These are phyloP conservation scores for Pinna nobilis DNA, from an alignment of 1,140 invertebrate species.

Conservation along the genomic window DNA sequence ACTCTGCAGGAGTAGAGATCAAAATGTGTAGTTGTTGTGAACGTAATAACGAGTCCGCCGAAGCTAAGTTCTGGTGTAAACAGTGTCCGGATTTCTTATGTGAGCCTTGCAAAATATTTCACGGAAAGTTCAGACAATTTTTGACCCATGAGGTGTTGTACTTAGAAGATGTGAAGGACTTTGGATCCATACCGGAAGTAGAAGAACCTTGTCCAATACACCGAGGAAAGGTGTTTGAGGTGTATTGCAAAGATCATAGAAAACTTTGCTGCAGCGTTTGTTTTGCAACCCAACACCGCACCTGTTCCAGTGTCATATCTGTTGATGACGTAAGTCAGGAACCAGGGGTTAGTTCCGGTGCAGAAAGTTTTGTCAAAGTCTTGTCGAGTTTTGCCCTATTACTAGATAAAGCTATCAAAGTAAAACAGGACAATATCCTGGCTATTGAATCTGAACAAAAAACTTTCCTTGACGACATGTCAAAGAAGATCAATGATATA, in stretches of 20 bases:
- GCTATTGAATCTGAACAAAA: neutral
- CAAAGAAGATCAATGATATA: neutral
- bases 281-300: slow-evolving; percentile 9
- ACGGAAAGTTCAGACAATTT: neutral
- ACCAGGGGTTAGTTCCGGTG: neutral
- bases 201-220: neutral
- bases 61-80: slow-evolving; percentile 4
- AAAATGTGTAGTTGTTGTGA: neutral
- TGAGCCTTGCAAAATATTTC: slow-evolving; percentile 3
- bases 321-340: slow-evolving; percentile 4
- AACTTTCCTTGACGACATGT: neutral
- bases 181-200: neutral
- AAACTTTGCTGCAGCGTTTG: slow-evolving; percentile 4
- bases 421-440: neutral
- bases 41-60: neutral
- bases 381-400: neutral
- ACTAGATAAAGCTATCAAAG: neutral
- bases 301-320: neutral
- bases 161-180: neutral
- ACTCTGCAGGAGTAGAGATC: neutral
- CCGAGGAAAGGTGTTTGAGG: neutral
- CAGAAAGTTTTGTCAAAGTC: neutral
- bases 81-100: neutral
- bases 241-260: neutral
- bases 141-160: neutral